Evolutionary conservation across 1,140 invertebrate species (phyloP), one percentile per base, ranked within the genome.

Genomic region (Onthophagus taurus): DNA sequence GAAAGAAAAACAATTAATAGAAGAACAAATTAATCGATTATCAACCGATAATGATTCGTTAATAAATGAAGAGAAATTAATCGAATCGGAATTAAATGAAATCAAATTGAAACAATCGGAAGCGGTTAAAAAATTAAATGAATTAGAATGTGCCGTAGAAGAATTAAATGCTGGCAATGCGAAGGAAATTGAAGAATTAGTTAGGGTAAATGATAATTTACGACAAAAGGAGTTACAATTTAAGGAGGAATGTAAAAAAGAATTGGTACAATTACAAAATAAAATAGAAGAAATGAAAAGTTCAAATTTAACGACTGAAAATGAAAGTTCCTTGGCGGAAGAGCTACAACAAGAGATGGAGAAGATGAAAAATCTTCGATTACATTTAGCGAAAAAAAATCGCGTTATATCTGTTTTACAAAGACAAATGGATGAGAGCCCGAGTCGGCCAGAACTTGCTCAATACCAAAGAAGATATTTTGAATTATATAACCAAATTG

Each of bases 401-500:
- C 71, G 89, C 44, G 79, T 86, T 44, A 82, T 95, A 31, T 76
- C 87, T 2, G 70, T 75, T 2, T 72, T 88, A 49, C 81, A 79
- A 57, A 70, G 83, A 48, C 86, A 82, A 66, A 72, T 90, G 30
- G 95, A 97, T 64, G 87, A 92, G 56, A 80, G 95, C 39, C 95
- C 95, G 0, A 84, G 88, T 20, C 73, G 90, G 51, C 86, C 86
- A 1, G 95, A 98, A 67, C 68, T 98, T 13, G 78, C 85, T 33
- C 94, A 98, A 61, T 98, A 97, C 68, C 92, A 97, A 61, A 76
- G 86, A 55, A 72, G 94, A 53, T 97, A 97, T 67, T 75, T 97
- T 50, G 95, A 98, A 70, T 73, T 98, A 1, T 95, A 96, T 63
- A 94, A 92, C 71, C 92, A 95, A 81, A 91, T 97, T 61, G 83